Base-by-base conservation (phyloP, 1,140 invertebrate genomes). In the Papilio aristodemus region DNA sequence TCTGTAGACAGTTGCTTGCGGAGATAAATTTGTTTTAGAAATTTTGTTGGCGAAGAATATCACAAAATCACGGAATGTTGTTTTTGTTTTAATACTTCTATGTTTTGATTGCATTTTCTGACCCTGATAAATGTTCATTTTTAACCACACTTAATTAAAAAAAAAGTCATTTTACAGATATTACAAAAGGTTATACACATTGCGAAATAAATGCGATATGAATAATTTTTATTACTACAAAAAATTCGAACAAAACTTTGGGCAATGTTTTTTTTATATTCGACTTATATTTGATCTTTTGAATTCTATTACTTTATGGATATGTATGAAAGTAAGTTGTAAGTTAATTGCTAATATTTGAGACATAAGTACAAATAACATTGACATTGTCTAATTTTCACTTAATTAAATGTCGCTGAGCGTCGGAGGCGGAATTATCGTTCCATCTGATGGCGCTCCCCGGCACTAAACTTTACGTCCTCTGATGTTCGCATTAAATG, bases 21-120 rank as follows among this genome's bases (percentile, higher is more conserved):
- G 46, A 54, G 46, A 54, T 54, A 54, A 54, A 54, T 54, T 54
- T 54, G 46, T 54, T 54, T 54, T 54, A 54, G 46, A 54, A 54
- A 54, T 54, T 54, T 54, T 22, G 46, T 54, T 54, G 3, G 19
- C 46, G 46, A 54, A 43, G 4, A 43, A 54, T 54, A 54, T 54
- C 9, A 19, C 43, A 17, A 13, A 11, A 54, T 10, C 46, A 9
- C 17, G 46, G 13, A 54, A 54, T 10, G 11, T 22, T 54, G 46
- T 22, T 54, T 22, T 54, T 50, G 46, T 50, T 13, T 54, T 54
- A 54, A 50, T 50, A 50, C 8, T 50, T 50, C 43, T 14, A 50
- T 25, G 11, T 54, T 54, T 22, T 54, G 46, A 54, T 54, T 54
- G 17, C 10, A 54, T 22, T 25, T 54, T 46, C 17, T 1, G 17